Evolutionary conservation across 2,888 invertebrate species (phyloP).

Genomic region (Dryadula phaetusa): DNA sequence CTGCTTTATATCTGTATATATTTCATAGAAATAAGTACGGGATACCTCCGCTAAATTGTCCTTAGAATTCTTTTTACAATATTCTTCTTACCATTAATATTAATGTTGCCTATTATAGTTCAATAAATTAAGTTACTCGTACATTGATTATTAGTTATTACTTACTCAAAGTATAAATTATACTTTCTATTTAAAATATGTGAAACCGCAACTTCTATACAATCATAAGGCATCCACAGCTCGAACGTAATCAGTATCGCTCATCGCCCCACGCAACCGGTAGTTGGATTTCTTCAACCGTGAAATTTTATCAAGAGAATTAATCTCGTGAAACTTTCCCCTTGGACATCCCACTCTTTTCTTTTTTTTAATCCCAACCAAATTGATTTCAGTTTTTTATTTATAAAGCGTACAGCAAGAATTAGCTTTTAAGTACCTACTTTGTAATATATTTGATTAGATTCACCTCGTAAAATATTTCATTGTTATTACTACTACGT

Average conservation of each 20-base stretch:
- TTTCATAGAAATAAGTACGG: too few relatives aligned
- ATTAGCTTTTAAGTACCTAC: constrained; percentile 46
- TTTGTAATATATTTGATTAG: constrained; percentile 19
- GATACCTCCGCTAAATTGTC: too few relatives aligned
- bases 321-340: constrained; percentile 81
- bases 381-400: constrained; percentile 68
- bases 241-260: constrained; percentile 80
- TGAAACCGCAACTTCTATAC: constrained; percentile 43
- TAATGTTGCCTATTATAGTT: too few relatives aligned
- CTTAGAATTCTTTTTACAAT: too few relatives aligned
- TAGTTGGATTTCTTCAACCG: constrained; percentile 84
- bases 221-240: constrained; percentile 57
- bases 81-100: too few relatives aligned
- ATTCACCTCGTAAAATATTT: constrained; percentile 8
- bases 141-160: background rate
- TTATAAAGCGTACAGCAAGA: constrained; percentile 37
- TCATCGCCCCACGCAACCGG: constrained; percentile 83
- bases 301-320: constrained; percentile 84
- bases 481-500: too few relatives aligned
- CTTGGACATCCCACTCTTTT: constrained; percentile 69
- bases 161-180: too few relatives aligned
- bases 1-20: too few relatives aligned
- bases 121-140: too few relatives aligned
- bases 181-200: background rate
- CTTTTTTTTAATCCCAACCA: constrained; percentile 70